Evolutionary conservation across 92 coral and sea anemone genomes (phyloP).

Genomic region (Epizoanthus ramosus): DNA sequence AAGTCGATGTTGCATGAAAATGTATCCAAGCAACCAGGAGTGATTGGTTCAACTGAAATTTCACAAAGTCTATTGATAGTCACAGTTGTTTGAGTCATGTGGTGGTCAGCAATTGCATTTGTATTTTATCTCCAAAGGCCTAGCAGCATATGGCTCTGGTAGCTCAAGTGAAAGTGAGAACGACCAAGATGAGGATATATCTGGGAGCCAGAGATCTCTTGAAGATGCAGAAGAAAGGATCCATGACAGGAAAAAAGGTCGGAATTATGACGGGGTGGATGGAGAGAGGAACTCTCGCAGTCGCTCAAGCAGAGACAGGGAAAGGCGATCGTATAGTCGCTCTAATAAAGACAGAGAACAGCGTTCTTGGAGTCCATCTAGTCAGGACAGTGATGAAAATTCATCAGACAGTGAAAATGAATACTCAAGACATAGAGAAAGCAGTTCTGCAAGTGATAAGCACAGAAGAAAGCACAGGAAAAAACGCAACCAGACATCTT

Average conservation of each 20-base stretch:
- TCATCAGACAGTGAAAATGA: constrained; percentile 32
- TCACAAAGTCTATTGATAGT: not conserved
- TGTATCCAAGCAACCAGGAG: too few relatives aligned
- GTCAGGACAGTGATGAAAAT: not conserved
- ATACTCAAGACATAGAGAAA: constrained; percentile 47
- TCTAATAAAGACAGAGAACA: constrained; percentile 10
- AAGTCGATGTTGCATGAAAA: too few relatives aligned
- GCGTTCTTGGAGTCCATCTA: constrained; percentile 7
- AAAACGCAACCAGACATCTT: constrained; percentile 53
- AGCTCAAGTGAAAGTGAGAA: constrained; percentile 81
- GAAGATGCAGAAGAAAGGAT: constrained; percentile 35
- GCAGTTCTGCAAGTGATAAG: constrained; percentile 51
- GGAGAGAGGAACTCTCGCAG: constrained; percentile 45
- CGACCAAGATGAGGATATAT: constrained; percentile 51
- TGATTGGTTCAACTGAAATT: too few relatives aligned
- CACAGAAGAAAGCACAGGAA: constrained; percentile 47
- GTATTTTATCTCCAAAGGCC: constrained; percentile 55
- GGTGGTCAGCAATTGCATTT: not conserved
- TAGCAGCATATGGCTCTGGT: constrained; percentile 90
- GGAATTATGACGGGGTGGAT: not conserved
- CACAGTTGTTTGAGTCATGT: not conserved
- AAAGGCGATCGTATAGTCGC: constrained; percentile 7
- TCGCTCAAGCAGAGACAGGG: constrained; percentile 33
- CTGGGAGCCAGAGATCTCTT: constrained; percentile 35
- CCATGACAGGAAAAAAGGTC: not conserved